phyloP scores from a whole-genome alignment of 2,797 vertebrate species.

The Lemur catta region DNA sequence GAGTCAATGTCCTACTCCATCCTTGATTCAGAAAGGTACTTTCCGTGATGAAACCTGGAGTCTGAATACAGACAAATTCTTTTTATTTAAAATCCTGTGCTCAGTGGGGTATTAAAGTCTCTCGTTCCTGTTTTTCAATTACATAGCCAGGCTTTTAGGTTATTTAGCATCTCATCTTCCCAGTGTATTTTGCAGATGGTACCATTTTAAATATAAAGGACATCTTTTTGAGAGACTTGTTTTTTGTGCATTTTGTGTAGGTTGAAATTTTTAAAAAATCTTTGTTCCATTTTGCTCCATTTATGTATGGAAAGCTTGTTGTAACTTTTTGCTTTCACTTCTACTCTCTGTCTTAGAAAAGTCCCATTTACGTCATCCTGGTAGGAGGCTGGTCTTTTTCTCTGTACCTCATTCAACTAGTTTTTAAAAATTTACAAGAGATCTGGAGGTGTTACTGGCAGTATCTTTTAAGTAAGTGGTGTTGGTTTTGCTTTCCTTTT shows the following conservation, averaged over 20 bases:
- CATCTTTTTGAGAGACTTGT: constrained; percentile 53
- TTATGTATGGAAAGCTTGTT: constrained; percentile 55
- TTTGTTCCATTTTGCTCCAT: constrained; percentile 50
- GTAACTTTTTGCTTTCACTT: constrained; percentile 55
- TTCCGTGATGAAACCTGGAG: constrained; percentile 21
- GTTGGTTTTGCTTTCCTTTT: constrained; percentile 40
- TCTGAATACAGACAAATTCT: background rate
- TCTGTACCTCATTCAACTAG: constrained; percentile 94
- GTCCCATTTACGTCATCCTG: constrained; percentile 92
- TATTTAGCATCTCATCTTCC: constrained; percentile 52
- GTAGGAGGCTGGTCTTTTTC: constrained; percentile 96
- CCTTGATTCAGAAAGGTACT: constrained; percentile 51
- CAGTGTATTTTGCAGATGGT: constrained; percentile 34
- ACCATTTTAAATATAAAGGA: constrained; percentile 51
- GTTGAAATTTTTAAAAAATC: constrained; percentile 8
- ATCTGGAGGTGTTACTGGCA: constrained; percentile 94
- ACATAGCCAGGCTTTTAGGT: constrained; percentile 31
- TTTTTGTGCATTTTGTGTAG: constrained; percentile 62
- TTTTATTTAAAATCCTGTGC: constrained; percentile 23
- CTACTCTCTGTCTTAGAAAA: constrained; percentile 87
- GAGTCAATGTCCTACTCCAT: background rate
- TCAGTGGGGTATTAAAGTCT: background rate
- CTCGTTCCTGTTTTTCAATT: constrained; percentile 45
- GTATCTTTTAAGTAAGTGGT: constrained; percentile 89
- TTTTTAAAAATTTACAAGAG: constrained; percentile 91